Base-by-base conservation (phyloP, 2,797 vertebrate genomes). In the Artibeus jamaicensis region DNA sequence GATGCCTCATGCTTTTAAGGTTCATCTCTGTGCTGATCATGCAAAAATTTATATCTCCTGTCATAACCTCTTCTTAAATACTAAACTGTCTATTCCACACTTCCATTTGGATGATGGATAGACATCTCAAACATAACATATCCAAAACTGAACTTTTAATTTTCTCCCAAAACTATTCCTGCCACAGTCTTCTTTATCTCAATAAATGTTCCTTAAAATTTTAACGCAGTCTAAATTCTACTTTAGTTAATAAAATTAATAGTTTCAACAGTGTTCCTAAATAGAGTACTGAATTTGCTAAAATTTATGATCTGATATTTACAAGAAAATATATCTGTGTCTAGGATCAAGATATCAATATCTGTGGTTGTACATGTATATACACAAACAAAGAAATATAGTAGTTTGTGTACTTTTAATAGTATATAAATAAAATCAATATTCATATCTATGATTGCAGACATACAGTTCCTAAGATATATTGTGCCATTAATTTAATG, bases 171-270 rank as follows among this genome's bases (percentile, higher is more conserved):
- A 59, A 3, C 6, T 46, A 32, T 55, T 81, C 22, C 50, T 73
- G 9, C 29, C 14, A 67, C n/a, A 94, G 12, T 46, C 14, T 59
- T 93, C 18, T 4, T 94, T 73, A 78, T 37, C 57, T 37, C 50
- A 92, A 44, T 77, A 92, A 12, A 57, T 50, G 92, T 82, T 93
- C 8, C 53, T 90, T 87, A 94, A 94, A 85, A 59, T 86, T 65
- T 91, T 88, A 91, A 46, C 34, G 77, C 1, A 55, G 21, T 53
- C 19, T 67, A 86, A 95, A 85, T 82, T 76, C 24, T 84, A 46
- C 24, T 65, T 90, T 32, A 73, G 32, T 57, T 91, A 91, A 93
- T 42, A 59, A 94, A 85, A 76, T 7, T 70, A 32, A 44, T 42
- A 50, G n/a, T 46, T 53, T 89, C 82, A 65, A 83, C 2, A 77